Percentiles rank a stretch among this genome's conserved stretches.
phyloP scores from a whole-genome alignment of 2,797 vertebrate genomes.

The Argyrosomus regius region DNA sequence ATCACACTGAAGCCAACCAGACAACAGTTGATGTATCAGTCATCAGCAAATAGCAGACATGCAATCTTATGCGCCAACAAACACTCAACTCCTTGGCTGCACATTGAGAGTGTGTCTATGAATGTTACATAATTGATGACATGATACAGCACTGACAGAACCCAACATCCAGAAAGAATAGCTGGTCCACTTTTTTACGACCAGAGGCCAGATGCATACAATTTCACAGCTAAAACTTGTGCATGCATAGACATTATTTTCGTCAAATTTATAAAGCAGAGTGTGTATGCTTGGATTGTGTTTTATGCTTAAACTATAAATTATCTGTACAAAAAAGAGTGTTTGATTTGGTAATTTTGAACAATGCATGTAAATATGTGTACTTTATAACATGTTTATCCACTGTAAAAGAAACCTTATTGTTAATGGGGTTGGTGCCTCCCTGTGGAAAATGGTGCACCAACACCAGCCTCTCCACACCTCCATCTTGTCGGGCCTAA shows the following conservation, averaged over 20 bases:
- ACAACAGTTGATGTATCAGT: conserved; percentile 3
- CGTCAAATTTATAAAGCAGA: not conserved
- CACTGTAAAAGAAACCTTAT: not conserved
- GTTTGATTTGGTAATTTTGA: not conserved
- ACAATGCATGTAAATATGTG: not conserved
- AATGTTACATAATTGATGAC: conserved; percentile 21
- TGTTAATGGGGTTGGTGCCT: conserved; percentile 13
- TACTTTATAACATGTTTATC: not conserved
- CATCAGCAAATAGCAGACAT: conserved; percentile 5
- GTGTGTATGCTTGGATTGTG: not conserved
- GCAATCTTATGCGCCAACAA: conserved; percentile 8
- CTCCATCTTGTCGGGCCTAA: not conserved
- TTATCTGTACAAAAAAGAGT: not conserved
- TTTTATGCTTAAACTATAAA: not conserved
- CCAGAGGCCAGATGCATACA: not conserved
- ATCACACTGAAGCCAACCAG: not conserved
- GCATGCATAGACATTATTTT: not conserved
- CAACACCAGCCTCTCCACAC: conserved; percentile 1
- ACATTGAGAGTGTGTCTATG: conserved; percentile 3
- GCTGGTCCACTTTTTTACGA: not conserved
- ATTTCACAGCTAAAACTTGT: not conserved
- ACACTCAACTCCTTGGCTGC: conserved; percentile 13
- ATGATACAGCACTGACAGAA: conserved; percentile 7
- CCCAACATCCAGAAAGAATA: not conserved
- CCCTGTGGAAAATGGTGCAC: conserved; percentile 11